Percentiles rank a stretch among this genome's conserved stretches.
These are phyloP conservation scores for Philonicus albiceps DNA, from an alignment of 2,888 invertebrate species.

Conservation along the genomic window DNA sequence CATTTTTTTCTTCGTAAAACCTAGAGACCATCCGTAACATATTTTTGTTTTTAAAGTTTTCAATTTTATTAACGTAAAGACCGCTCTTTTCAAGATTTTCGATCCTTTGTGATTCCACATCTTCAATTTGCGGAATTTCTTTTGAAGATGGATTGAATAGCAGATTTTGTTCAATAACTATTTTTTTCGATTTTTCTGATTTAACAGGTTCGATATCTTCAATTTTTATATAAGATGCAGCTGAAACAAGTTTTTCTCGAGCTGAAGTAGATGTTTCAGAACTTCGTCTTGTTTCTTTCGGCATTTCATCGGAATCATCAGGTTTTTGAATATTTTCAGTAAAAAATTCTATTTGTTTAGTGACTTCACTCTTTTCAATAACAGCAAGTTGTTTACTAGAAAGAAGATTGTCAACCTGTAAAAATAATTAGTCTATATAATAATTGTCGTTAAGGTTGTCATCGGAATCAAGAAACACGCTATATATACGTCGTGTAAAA, in stretches of 20 bases:
- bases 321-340: not conserved
- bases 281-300: not conserved
- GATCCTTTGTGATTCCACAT: not conserved
- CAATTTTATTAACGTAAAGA: conserved; percentile 10
- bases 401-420: not conserved
- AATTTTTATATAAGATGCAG: conserved; percentile 58
- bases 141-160: conserved; percentile 52
- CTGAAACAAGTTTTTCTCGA: conserved; percentile 44
- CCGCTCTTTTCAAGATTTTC: conserved; percentile 46
- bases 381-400: not conserved
- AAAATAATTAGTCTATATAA: not conserved
- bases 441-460: not conserved
- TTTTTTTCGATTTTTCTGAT: conserved; percentile 46
- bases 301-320: not conserved
- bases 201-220: conserved; percentile 53
- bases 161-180: conserved; percentile 50
- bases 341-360: conserved; percentile 6
- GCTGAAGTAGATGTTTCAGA: not conserved
- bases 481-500: too few relatives aligned
- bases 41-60: conserved; percentile 45
- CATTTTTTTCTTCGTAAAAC: conserved; percentile 52
- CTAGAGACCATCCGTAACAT: conserved; percentile 57
- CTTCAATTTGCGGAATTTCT: conserved; percentile 30
- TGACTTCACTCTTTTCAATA: not conserved
- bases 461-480: too few relatives aligned